Evolutionary conservation across 2,113 vertebrate genomes (phyloP).

Genomic region (Lasiurus cinereus): DNA sequence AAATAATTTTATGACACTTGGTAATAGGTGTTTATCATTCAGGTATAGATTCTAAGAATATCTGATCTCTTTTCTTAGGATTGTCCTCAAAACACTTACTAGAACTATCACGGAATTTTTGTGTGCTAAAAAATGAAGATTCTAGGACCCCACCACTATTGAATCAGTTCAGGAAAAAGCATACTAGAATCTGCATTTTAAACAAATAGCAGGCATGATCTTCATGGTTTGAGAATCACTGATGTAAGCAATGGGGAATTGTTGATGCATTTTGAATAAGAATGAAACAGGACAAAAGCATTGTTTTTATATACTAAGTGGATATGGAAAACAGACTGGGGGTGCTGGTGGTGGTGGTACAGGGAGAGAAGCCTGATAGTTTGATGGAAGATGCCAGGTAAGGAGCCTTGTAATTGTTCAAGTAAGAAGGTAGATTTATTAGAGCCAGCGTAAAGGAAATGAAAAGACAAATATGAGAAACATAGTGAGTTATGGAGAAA

Average conservation of each 20-base stretch:
- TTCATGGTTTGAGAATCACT: background rate
- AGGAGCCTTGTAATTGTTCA: background rate
- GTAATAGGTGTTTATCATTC: slow-evolving; percentile 18
- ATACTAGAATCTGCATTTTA: slow-evolving; percentile 45
- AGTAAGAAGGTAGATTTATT: slow-evolving; percentile 17
- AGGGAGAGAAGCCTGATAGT: background rate
- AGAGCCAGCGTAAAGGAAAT: background rate
- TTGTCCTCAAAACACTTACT: background rate
- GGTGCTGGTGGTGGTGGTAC: no score
- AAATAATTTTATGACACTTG: background rate
- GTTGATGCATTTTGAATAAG: background rate
- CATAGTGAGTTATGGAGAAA: background rate
- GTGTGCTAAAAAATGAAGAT: slow-evolving; percentile 20
- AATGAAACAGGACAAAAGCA: background rate
- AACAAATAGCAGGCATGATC: slow-evolving; percentile 21
- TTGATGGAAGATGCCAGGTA: background rate
- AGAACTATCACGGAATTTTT: background rate
- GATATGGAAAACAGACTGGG: background rate
- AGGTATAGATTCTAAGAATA: background rate
- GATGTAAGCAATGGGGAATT: background rate
- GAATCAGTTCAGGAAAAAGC: background rate
- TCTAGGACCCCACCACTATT: background rate
- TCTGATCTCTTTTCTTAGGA: background rate
- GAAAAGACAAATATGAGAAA: background rate
- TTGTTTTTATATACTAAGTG: background rate